Conservation (phyloP, 2,888 invertebrate species). For the Altica lythri region DNA sequence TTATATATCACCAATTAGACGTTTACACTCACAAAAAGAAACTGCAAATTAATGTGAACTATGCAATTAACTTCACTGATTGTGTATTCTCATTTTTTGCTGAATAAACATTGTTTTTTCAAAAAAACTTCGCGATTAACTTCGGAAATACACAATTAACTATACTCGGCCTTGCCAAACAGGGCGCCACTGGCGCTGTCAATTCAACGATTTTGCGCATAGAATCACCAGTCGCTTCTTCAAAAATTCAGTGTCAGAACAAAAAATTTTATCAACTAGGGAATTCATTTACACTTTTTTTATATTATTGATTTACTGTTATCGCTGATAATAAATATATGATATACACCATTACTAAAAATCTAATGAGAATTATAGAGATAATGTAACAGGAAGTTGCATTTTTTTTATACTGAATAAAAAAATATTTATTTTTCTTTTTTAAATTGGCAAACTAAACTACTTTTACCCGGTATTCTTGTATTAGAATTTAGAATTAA, state of each 20-base stretch:
- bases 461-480: too few relatives aligned
- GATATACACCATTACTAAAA: too few relatives aligned
- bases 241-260: constrained; percentile 20
- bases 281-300: not conserved
- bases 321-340: too few relatives aligned
- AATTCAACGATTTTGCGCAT: constrained; percentile 37
- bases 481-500: too few relatives aligned
- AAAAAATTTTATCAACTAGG: not conserved
- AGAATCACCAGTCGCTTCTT: constrained; percentile 16
- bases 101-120: constrained; percentile 27
- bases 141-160: constrained; percentile 35
- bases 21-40: constrained; percentile 15
- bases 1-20: constrained; percentile 31
- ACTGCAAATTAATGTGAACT: constrained; percentile 6
- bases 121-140: constrained; percentile 27
- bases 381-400: too few relatives aligned
- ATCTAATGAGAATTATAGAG: too few relatives aligned
- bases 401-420: too few relatives aligned
- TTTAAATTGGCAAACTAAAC: too few relatives aligned
- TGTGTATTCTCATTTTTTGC: constrained; percentile 22
- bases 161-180: constrained; percentile 33
- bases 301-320: too few relatives aligned
- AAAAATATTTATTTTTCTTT: too few relatives aligned
- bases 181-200: constrained; percentile 46
- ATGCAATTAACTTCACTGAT: constrained; percentile 22